These are phyloP conservation scores for Lysiphlebus fabarum DNA, from an alignment of 1,140 invertebrate genomes.

Conservation along the genomic window DNA sequence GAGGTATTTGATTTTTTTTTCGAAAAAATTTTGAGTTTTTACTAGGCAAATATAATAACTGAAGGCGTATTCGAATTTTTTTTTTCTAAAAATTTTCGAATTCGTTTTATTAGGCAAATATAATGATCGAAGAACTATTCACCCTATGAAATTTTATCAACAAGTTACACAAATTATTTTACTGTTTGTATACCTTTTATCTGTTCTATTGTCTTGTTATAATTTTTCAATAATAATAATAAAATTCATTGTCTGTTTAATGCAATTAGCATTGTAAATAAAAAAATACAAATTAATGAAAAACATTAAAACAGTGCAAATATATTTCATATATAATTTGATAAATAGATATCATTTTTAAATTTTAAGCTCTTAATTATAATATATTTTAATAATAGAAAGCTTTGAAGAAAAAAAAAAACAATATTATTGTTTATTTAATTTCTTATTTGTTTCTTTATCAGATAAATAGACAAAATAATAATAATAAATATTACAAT, in stretches of 20 bases:
- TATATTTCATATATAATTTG: constrained; percentile 8
- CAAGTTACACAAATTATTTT: too few species aligned
- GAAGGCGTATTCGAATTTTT: too few species aligned
- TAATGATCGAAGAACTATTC: too few species aligned
- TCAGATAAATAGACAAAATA: background rate
- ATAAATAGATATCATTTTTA: constrained; percentile 10
- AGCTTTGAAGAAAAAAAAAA: background rate
- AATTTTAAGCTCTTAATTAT: constrained; percentile 11
- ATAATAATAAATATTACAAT: constrained; percentile 7
- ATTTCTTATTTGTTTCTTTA: background rate
- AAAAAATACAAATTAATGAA: background rate
- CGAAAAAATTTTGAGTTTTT: too few species aligned
- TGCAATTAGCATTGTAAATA: background rate
- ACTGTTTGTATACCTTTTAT: too few species aligned
- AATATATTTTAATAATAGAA: background rate
- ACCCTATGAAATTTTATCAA: too few species aligned
- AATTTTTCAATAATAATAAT: too few species aligned
- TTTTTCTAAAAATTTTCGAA: too few species aligned
- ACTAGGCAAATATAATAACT: too few species aligned
- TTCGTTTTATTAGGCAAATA: too few species aligned
- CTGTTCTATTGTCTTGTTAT: too few species aligned
- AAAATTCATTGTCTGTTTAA: background rate
- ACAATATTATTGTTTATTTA: background rate
- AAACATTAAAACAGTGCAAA: constrained; percentile 15
- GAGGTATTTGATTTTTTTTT: too few species aligned